These are phyloP conservation scores for Ips typographus DNA, from an alignment of 1,140 invertebrate species.

Conservation along the genomic window DNA sequence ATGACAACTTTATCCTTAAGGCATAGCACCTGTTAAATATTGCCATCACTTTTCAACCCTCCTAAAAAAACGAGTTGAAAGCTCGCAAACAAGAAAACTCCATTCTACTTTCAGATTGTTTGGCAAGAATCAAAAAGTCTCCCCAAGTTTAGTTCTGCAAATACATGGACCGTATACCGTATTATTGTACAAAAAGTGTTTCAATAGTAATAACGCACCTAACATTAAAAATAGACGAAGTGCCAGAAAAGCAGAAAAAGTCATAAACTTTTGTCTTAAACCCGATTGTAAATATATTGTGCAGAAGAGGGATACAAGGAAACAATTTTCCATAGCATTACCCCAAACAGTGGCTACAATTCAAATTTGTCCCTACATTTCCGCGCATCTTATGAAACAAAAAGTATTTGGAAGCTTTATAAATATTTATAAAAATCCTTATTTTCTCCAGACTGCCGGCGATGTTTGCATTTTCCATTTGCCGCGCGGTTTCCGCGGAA, in stretches of 20 bases:
- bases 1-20: neutral
- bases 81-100: constrained; percentile 13
- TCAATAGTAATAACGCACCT: too few relatives aligned
- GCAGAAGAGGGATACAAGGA: neutral
- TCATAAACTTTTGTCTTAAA: neutral
- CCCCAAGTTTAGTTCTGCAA: too few relatives aligned
- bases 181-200: too few relatives aligned
- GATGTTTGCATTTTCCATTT: constrained; percentile 32
- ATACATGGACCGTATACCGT: too few relatives aligned
- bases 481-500: constrained; percentile 14
- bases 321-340: constrained; percentile 12
- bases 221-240: too few relatives aligned
- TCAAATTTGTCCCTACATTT: constrained; percentile 15
- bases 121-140: too few relatives aligned
- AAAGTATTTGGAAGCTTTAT: constrained; percentile 20
- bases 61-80: neutral
- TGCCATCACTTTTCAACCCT: too few relatives aligned
- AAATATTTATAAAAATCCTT: constrained; percentile 28
- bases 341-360: constrained; percentile 2
- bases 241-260: too few relatives aligned
- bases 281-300: neutral
- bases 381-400: constrained; percentile 1
- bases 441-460: constrained; percentile 5
- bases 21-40: too few relatives aligned
- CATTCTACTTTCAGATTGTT: neutral